phyloP scores from a whole-genome alignment of 2,113 vertebrate genomes.

The Chaetorhynchus papuensis region DNA sequence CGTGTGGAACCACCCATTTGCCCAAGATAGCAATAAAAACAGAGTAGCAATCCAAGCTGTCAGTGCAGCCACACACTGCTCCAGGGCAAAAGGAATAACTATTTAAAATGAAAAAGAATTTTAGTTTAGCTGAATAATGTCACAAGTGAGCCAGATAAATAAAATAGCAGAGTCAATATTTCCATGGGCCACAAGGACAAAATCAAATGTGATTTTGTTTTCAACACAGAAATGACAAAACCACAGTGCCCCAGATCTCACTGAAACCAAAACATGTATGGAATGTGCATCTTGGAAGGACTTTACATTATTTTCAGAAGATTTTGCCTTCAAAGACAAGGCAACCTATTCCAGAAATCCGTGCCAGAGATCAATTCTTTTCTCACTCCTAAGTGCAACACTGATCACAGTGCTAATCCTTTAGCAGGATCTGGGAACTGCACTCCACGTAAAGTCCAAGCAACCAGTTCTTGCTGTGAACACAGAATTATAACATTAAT shows the following conservation, averaged over 20 bases:
- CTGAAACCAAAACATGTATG: neutral
- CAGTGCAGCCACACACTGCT: neutral
- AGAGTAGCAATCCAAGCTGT: neutral
- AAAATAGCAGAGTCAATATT: neutral
- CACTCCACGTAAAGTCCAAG: neutral
- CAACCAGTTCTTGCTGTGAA: neutral
- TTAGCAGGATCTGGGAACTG: neutral
- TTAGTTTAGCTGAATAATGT: neutral
- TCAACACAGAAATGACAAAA: neutral
- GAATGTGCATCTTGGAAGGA: neutral
- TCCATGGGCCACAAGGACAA: neutral
- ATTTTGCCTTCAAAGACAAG: neutral
- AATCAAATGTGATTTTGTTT: neutral
- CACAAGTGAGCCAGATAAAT: neutral
- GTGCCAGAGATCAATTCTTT: neutral
- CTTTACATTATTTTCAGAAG: neutral
- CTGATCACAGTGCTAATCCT: neutral
- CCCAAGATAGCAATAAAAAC: neutral
- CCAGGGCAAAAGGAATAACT: neutral
- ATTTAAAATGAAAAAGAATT: neutral
- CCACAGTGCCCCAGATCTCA: neutral
- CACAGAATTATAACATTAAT: neutral
- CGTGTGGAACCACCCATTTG: neutral
- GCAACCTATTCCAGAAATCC: neutral
- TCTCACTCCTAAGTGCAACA: neutral